A percentile compares a stretch with the other conserved stretches of the same genome.
phyloP scores from a whole-genome alignment of 2,797 vertebrate species.

The Eutrigla gurnardus region DNA sequence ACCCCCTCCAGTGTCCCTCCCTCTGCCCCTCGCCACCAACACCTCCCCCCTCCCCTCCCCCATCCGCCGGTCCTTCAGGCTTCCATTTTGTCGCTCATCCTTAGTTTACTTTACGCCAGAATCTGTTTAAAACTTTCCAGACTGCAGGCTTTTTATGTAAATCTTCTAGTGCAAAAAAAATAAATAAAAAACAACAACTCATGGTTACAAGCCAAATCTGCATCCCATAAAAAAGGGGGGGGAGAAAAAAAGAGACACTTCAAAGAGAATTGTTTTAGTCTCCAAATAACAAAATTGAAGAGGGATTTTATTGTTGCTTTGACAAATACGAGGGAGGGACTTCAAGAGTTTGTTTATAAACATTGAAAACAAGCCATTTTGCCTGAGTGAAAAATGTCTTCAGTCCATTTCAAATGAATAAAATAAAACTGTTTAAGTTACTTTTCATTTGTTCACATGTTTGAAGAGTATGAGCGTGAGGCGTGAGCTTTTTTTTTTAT shows the following conservation, averaged over 20 bases:
- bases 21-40: constrained; percentile 57
- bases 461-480: constrained; percentile 47
- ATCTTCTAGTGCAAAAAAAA: constrained; percentile 78
- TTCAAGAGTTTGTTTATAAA: constrained; percentile 79
- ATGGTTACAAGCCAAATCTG: constrained; percentile 82
- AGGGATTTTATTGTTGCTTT: constrained; percentile 73
- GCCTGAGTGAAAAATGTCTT: constrained; percentile 33
- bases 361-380: constrained; percentile 52
- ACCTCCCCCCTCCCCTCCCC: constrained; percentile 38
- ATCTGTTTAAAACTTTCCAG: constrained; percentile 83
- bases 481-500: constrained; percentile 26
- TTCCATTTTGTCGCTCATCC: constrained; percentile 85
- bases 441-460: constrained; percentile 56
- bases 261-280: constrained; percentile 84
- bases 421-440: constrained; percentile 44
- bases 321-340: constrained; percentile 71
- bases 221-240: constrained; percentile 63
- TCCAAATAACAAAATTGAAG: constrained; percentile 76
- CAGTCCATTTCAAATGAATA: constrained; percentile 40
- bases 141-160: constrained; percentile 87
- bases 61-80: constrained; percentile 72
- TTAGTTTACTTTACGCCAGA: constrained; percentile 82
- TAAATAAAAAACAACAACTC: constrained; percentile 65
- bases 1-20: constrained; percentile 65
- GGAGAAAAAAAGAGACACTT: constrained; percentile 70